Evolutionary conservation across 2,888 invertebrate genomes (phyloP), one percentile per base, ranked within the genome.

Genomic region (Drosophila vallismaia): DNA sequence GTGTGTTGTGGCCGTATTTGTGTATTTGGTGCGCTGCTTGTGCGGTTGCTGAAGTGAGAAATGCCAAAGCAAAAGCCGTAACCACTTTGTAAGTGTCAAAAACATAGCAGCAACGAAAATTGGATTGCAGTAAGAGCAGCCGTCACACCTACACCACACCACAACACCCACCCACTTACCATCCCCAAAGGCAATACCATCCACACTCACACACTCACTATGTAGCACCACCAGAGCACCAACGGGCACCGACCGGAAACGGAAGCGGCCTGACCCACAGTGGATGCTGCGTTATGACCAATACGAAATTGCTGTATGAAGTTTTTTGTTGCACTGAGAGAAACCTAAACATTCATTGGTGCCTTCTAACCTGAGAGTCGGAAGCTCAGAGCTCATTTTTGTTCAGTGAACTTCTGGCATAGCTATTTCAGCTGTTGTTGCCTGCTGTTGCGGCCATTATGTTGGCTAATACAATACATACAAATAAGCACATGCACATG

Each of bases 391-490:
- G 4, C 7, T 8, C 40, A 1, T 36, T n/a, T 57, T 7, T 58
- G 28, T 12, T 31, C 42, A 12, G 58, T 62, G 51, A 14, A 29
- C 38, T 19, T 28, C 36, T 48, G 44, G 49, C 14, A 58, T 57
- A 48, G 48, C 60, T 42, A 58, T 58, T 62, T 49, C 40, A 31
- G 14, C 50, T 62, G 62, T 52, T 66, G 67, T 49, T 58, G 59
- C 49, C 64, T 64, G 74, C 64, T 68, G 59, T 56, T 79, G 71
- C 71, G 69, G 56, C 77, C 75, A 83, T 86, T 79, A 82, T 82
- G 83, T 85, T 83, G 78, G 86, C 86, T 82, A 82, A 86, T 82
- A 86, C 80, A 82, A 82, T 86, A 85, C 82, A 82, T 76, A 85
- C 83, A 82, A 82, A 82, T 86, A 82, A 82, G 82, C 86, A 74